Percentiles rank a stretch among this genome's conserved stretches.
These are phyloP conservation scores for Hemicordylus capensis DNA, from an alignment of 2,113 vertebrate species.

Conservation along the genomic window DNA sequence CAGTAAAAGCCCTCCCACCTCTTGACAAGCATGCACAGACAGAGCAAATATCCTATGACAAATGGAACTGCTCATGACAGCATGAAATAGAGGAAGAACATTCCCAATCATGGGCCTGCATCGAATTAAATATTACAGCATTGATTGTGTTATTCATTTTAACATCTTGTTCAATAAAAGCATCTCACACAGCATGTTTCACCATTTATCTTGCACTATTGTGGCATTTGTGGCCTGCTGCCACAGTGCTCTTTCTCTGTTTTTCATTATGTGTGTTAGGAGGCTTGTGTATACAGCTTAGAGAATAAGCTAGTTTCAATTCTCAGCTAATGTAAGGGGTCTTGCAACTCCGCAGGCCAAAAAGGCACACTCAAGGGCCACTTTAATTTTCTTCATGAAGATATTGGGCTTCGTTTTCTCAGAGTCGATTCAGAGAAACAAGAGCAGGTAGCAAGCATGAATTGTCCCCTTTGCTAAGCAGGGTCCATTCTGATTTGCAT, in stretches of 20 bases:
- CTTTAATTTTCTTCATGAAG: not conserved
- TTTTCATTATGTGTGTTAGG: not conserved
- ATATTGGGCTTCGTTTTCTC: not conserved
- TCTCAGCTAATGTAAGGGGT: not conserved
- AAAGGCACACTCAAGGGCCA: not conserved
- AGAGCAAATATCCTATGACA: constrained; percentile 34
- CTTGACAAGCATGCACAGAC: constrained; percentile 25
- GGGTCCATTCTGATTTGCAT: too few species aligned
- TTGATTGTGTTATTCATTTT: constrained; percentile 74
- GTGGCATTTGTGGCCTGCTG: constrained; percentile 1
- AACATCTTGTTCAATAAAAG: constrained; percentile 73
- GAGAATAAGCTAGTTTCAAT: not conserved
- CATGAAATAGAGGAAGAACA: constrained; percentile 64
- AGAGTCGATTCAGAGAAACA: not conserved
- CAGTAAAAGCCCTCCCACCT: not conserved
- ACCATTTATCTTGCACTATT: constrained; percentile 70
- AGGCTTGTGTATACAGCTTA: constrained; percentile 1
- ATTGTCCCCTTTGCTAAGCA: too few species aligned
- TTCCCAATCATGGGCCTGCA: constrained; percentile 65
- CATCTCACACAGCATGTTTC: constrained; percentile 57
- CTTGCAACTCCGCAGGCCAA: not conserved
- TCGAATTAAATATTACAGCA: constrained; percentile 74
- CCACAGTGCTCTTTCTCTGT: not conserved
- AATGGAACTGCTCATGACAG: constrained; percentile 57
- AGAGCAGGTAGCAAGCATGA: too few species aligned